A percentile compares a stretch with the other conserved stretches of the same genome.
phyloP scores from a whole-genome alignment of 2,888 invertebrate species.

The Adela reaumurella region DNA sequence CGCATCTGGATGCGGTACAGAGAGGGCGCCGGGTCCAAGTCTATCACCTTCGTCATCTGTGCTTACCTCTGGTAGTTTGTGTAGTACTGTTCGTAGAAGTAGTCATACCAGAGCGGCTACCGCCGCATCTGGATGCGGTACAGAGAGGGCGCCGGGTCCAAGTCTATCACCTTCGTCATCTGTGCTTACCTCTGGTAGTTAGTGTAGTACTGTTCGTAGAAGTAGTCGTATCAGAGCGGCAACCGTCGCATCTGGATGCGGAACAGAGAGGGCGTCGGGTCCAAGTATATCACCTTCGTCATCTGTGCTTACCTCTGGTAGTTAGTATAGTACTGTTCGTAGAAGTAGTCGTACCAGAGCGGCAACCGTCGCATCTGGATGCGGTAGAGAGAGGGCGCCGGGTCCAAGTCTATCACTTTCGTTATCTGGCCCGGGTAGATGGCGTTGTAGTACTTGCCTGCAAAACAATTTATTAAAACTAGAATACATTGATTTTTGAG shows the following conservation, averaged over 20 bases:
- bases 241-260: conserved; percentile 1
- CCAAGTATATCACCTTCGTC: conserved; percentile 34
- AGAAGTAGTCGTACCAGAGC: conserved; percentile 28
- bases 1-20: too few species aligned
- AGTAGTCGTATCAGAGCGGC: conserved; percentile 24
- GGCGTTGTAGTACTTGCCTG: conserved; percentile 35
- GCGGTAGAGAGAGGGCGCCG: conserved; percentile 16
- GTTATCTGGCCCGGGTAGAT: conserved; percentile 43
- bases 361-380: conserved; percentile 9
- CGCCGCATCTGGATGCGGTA: too few species aligned
- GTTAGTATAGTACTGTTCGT: conserved; percentile 24
- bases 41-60: too few species aligned
- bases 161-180: too few species aligned
- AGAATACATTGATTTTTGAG: too few species aligned
- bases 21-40: too few species aligned
- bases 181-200: conserved; percentile 15
- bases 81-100: conserved; percentile 27
- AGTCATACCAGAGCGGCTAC: conserved; percentile 23
- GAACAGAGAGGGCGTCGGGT: conserved; percentile 19
- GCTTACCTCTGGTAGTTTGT: conserved; percentile 17
- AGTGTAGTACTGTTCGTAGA: conserved; percentile 27
- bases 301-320: conserved; percentile 23
- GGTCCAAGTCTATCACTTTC: conserved; percentile 36
- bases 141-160: too few species aligned
- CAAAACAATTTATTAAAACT: too few species aligned